These are phyloP conservation scores for Anoplius nigerrimus DNA, from an alignment of 2,888 invertebrate species.

Conservation along the genomic window DNA sequence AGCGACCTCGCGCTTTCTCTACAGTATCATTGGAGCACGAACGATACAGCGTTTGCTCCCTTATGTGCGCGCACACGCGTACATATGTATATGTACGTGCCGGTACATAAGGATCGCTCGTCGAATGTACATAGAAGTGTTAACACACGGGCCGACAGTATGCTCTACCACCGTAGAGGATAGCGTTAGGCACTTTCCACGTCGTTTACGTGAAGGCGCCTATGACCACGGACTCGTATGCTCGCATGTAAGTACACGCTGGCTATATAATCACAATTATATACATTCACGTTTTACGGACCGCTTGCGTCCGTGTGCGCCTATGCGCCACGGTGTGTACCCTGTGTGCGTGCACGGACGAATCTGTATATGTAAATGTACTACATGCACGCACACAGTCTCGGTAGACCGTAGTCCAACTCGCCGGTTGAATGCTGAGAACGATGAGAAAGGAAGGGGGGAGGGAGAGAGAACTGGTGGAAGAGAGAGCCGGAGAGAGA, in stretches of 20 bases:
- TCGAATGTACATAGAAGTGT: too few relatives aligned
- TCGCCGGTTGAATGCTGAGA: conserved; percentile 50
- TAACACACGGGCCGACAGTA: too few relatives aligned
- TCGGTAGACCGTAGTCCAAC: conserved; percentile 33
- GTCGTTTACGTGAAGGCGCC: not conserved
- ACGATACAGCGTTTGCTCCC: conserved; percentile 15
- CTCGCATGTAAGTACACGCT: conserved; percentile 45
- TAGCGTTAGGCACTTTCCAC: conserved; percentile 37
- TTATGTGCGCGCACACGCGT: conserved; percentile 25
- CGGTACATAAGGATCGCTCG: too few relatives aligned
- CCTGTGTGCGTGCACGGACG: not conserved
- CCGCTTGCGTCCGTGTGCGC: not conserved
- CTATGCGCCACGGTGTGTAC: not conserved
- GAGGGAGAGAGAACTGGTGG: conserved; percentile 9
- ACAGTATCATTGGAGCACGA: conserved; percentile 17
- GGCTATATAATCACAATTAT: not conserved
- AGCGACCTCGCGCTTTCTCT: conserved; percentile 20
- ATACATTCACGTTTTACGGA: not conserved
- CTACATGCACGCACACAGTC: not conserved
- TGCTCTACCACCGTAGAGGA: conserved; percentile 15
- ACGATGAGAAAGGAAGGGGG: conserved; percentile 27
- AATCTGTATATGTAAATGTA: not conserved
- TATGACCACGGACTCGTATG: conserved; percentile 12
- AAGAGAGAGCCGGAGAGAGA: conserved; percentile 8
- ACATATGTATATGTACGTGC: not conserved